A percentile compares a stretch with the other conserved stretches of the same genome.
Evolutionary conservation across 2,888 invertebrate genomes (phyloP).

Genomic region (Carabus problematicus): DNA sequence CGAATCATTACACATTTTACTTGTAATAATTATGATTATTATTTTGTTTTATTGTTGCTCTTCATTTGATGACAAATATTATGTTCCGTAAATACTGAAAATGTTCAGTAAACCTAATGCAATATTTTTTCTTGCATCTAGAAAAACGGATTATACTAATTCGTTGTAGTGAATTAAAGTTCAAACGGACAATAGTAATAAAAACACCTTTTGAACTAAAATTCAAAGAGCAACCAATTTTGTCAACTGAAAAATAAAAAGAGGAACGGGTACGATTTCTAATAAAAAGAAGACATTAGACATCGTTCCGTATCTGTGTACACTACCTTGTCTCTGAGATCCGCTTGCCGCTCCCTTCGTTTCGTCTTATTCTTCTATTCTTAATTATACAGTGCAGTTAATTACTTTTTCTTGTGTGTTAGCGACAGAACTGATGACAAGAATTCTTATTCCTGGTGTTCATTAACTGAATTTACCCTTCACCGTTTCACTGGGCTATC

Average conservation of each 20-base stretch:
- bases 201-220: slow-evolving; percentile 15
- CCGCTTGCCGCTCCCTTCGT: slow-evolving; percentile 3
- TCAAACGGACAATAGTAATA: not conserved
- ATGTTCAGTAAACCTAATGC: no score
- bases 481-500: slow-evolving; percentile 10
- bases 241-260: not conserved
- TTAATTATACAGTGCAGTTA: slow-evolving; percentile 47
- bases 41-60: no score
- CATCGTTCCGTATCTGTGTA: slow-evolving; percentile 26
- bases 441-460: slow-evolving; percentile 41
- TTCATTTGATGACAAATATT: no score
- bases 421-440: slow-evolving; percentile 43
- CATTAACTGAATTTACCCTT: slow-evolving; percentile 42
- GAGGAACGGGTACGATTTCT: slow-evolving; percentile 28
- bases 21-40: not conserved
- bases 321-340: slow-evolving; percentile 5
- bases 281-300: slow-evolving; percentile 29
- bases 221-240: not conserved
- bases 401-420: slow-evolving; percentile 48
- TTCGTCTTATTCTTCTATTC: slow-evolving; percentile 43
- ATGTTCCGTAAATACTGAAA: no score
- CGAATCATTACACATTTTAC: not conserved
- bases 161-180: no score
- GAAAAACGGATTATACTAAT: no score
- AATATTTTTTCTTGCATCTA: no score